Conservation (phyloP, 1,140 invertebrate genomes). For the Linepithema humile region DNA sequence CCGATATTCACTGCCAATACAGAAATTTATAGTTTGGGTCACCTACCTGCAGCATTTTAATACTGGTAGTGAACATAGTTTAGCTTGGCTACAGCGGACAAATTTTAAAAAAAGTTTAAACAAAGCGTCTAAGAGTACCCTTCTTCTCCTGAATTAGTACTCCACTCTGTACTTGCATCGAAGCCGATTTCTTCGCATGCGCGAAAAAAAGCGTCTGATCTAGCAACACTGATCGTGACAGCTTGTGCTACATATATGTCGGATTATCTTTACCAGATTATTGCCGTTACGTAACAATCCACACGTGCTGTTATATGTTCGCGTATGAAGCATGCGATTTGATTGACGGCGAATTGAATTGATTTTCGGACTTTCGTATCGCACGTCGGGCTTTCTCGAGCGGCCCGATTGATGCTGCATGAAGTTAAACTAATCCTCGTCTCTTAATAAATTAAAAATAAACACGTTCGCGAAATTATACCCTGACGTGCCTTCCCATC, state of each 20-base stretch:
- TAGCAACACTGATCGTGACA: too few species aligned
- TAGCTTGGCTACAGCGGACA: too few species aligned
- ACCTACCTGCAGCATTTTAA: too few species aligned
- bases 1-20: too few species aligned
- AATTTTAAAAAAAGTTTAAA: too few species aligned
- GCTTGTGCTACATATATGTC: not conserved
- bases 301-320: not conserved
- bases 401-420: not conserved
- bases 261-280: not conserved
- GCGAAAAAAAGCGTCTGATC: too few species aligned
- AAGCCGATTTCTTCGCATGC: too few species aligned
- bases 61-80: too few species aligned
- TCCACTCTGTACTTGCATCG: too few species aligned
- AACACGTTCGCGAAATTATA: constrained; percentile 14
- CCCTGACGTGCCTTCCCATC: constrained; percentile 13
- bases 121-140: too few species aligned
- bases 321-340: not conserved
- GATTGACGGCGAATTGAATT: constrained; percentile 8
- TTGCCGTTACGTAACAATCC: not conserved
- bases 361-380: not conserved
- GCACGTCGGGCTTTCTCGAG: not conserved
- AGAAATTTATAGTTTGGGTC: too few species aligned
- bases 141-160: too few species aligned
- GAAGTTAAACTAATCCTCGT: not conserved
- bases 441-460: constrained; percentile 5